Conservation (phyloP, 53 echinoderm and acorn worm genomes). For the Apostichopus leukothele region DNA sequence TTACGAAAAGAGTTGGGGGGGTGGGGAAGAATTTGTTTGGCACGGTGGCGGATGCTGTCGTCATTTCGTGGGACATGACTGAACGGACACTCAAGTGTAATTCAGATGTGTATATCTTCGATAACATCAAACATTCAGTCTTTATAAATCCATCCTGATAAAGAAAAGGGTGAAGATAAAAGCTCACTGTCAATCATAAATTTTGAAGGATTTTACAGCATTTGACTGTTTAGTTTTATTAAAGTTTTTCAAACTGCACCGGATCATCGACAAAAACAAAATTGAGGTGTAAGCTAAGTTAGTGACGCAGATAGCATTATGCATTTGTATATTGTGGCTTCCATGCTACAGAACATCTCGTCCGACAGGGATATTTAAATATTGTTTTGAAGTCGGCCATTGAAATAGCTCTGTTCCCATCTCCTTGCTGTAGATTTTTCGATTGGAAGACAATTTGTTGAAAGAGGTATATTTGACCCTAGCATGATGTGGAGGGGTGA, state of each 20-base stretch:
- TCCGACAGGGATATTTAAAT: too few species aligned
- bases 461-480: too few species aligned
- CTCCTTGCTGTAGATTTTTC: too few species aligned
- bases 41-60: neutral
- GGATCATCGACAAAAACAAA: neutral
- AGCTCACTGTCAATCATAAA: neutral
- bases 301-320: too few species aligned
- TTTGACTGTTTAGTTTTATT: neutral
- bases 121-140: neutral
- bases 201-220: neutral
- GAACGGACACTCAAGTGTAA: neutral
- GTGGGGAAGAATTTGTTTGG: neutral
- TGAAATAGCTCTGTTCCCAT: too few species aligned
- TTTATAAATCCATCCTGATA: neutral
- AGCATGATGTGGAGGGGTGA: too few species aligned
- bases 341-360: too few species aligned
- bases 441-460: too few species aligned
- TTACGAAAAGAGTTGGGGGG: neutral
- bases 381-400: too few species aligned
- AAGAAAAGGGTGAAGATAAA: neutral
- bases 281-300: too few species aligned
- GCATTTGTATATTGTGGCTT: too few species aligned
- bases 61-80: neutral
- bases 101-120: neutral
- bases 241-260: neutral